These are phyloP conservation scores for Propithecus deckenii DNA, from an alignment of 2,797 vertebrate species.

Conservation along the genomic window DNA sequence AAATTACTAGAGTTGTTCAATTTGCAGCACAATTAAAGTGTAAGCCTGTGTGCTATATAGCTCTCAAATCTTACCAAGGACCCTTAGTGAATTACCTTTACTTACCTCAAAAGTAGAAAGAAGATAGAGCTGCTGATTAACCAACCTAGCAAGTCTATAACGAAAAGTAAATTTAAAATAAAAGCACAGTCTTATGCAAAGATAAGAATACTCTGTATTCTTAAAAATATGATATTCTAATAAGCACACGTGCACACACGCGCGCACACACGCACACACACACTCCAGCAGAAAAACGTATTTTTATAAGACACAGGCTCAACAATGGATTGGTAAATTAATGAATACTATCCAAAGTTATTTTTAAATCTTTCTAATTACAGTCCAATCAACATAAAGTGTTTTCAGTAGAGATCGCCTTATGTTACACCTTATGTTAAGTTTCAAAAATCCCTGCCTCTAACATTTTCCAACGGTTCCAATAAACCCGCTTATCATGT, in stretches of 20 bases:
- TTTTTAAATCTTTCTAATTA: constrained; percentile 32
- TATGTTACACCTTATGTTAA: constrained; percentile 23
- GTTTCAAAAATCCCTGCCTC: constrained; percentile 36
- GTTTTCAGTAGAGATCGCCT: constrained; percentile 12
- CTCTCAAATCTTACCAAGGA: background rate
- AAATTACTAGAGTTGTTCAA: background rate
- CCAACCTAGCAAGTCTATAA: background rate
- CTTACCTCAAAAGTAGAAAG: background rate
- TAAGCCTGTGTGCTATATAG: background rate
- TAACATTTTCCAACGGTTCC: background rate
- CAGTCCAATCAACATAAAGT: constrained; percentile 37
- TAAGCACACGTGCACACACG: background rate
- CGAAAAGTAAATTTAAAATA: constrained; percentile 11
- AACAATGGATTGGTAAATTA: constrained; percentile 35
- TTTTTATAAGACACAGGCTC: constrained; percentile 9
- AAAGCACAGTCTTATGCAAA: background rate
- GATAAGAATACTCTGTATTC: background rate
- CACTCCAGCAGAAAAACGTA: background rate
- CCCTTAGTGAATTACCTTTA: background rate
- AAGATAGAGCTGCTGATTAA: background rate
- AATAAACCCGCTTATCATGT: background rate
- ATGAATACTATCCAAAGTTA: constrained; percentile 37
- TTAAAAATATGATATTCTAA: background rate
- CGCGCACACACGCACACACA: background rate
- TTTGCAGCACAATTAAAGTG: background rate